A percentile compares a stretch with the other conserved stretches of the same genome.
phyloP scores from a whole-genome alignment of 2,888 invertebrate genomes.

The Ashinkailepas kermadecensis region DNA sequence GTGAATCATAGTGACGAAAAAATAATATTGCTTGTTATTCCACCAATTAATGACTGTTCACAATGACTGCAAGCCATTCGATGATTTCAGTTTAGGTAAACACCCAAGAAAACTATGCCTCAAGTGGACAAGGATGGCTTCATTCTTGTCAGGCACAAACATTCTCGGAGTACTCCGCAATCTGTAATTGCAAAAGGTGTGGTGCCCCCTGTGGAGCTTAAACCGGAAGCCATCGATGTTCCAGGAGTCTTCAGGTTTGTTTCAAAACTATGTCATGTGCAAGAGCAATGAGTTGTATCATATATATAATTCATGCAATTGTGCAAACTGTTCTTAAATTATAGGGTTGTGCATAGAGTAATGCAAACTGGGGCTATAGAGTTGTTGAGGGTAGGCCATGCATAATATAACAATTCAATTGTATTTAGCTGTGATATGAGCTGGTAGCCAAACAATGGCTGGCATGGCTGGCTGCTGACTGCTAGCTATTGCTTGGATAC shows the following conservation, averaged over 20 bases:
- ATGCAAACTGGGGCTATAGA: too few relatives aligned
- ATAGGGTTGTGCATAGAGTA: too few relatives aligned
- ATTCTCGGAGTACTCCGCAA: background rate
- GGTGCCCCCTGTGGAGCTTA: background rate
- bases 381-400: too few relatives aligned
- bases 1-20: background rate
- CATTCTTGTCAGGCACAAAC: conserved; percentile 15
- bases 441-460: too few relatives aligned
- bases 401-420: too few relatives aligned
- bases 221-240: background rate
- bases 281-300: too few relatives aligned
- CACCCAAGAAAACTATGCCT: background rate
- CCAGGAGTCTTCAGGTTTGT: background rate
- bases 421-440: too few relatives aligned
- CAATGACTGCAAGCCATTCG: background rate
- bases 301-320: too few relatives aligned
- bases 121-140: conserved; percentile 19
- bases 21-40: background rate
- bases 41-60: background rate
- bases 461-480: too few relatives aligned
- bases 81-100: background rate
- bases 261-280: too few relatives aligned
- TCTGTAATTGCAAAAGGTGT: background rate
- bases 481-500: too few relatives aligned
- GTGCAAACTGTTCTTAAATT: too few relatives aligned